Evolutionary conservation across 2,113 vertebrate genomes (phyloP), one percentile per base, ranked within the genome.

Genomic region (Carollia perspicillata): DNA sequence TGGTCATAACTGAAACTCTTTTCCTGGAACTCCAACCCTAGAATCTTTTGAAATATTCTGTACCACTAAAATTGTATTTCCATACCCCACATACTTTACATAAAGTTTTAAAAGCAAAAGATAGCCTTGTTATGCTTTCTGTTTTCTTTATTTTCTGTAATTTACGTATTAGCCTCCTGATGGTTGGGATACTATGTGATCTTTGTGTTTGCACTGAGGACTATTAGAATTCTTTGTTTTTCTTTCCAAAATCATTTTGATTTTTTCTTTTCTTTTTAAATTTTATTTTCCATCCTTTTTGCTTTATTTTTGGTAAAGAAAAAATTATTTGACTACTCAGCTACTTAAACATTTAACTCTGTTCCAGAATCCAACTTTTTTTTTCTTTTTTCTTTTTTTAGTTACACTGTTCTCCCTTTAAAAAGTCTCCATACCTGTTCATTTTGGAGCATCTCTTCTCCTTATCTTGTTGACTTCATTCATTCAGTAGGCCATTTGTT

Each of bases 201-300:
- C 69, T 8, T 92, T 55, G n/a, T 42, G 9, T 63, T 74, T 90
- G 14, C 53, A 58, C 60, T 80, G 23, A 90, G 53, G 26, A 65
- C 51, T 78, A 20, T 79, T 89, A 89, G 28, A 94, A 63, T 97
- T 51, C 47, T 87, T 81, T 66, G 33, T 78, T 92, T 68, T 93
- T 84, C 8, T 51, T 93, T 80, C 72, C 37, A 55, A 78, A 87
- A 69, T 87, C 26, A 77, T 37, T 71, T 93, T 20, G 81, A 2
- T 83, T 84, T n/a, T 55, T 87, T 84, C 37, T 55, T 30, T 69
- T 11, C 17, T 77, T 77, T 66, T 63, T 74, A 3, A 10, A 4
- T 20, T 51, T n/a, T 72, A 42, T 89, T 74, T 35, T 30, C 11
- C 18, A 37, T 44, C 23, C n/a, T 44, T 51, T 92, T 68, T 92